A percentile compares a stretch with the other conserved stretches of the same genome.
phyloP scores from a whole-genome alignment of 2,113 vertebrate genomes.

The Onychorhynchus coronatus region DNA sequence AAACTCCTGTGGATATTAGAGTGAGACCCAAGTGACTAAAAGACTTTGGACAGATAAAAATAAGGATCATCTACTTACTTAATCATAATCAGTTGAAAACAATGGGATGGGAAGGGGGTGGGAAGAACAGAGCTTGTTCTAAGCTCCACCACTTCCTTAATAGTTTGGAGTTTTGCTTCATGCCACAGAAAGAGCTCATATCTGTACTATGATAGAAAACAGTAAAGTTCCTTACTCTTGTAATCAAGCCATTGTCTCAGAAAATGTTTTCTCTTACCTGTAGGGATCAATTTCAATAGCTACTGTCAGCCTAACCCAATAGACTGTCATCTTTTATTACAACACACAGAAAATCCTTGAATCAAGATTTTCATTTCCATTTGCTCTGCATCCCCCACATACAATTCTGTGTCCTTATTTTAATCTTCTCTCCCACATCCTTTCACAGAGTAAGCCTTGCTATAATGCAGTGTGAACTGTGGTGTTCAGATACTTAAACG shows the following conservation, averaged over 20 bases:
- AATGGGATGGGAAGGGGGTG: accelerated
- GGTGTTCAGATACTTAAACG: not conserved
- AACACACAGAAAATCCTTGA: not conserved
- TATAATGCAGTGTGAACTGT: not conserved
- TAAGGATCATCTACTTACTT: not conserved
- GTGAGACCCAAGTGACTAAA: not conserved
- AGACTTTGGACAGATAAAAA: not conserved
- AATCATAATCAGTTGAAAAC: not conserved
- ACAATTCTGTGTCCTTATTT: not conserved
- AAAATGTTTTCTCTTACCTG: not conserved
- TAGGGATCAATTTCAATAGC: not conserved
- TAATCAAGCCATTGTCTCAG: not conserved
- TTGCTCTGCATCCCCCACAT: not conserved
- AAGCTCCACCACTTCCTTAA: not conserved
- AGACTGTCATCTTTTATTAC: not conserved
- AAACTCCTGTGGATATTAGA: not conserved
- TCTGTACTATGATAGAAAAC: not conserved
- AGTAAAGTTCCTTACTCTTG: not conserved
- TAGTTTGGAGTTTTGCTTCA: not conserved
- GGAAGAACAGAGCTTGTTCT: not conserved
- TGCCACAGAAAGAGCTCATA: not conserved
- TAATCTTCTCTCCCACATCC: not conserved
- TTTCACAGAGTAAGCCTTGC: not conserved
- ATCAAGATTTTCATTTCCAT: not conserved
- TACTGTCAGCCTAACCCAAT: not conserved